Conservation (phyloP, 2,888 invertebrate genomes). For the Pelosia muscerda region DNA sequence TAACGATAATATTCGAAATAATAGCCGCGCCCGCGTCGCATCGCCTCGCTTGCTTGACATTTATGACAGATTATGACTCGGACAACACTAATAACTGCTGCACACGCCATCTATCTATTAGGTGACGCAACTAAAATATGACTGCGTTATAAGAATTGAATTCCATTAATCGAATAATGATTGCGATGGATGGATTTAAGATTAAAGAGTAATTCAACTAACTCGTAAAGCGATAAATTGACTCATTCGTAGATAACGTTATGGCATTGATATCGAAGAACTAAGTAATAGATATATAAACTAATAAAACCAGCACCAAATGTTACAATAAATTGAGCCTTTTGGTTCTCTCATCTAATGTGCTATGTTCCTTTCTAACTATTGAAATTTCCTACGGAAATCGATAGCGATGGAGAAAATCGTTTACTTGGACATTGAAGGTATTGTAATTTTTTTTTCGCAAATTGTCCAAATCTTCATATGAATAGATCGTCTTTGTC, state of each 20-base stretch:
- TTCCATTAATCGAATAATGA: constrained; percentile 76
- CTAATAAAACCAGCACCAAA: not conserved
- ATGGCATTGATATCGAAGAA: constrained; percentile 3
- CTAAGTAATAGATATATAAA: not conserved
- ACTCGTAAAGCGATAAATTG: constrained; percentile 57
- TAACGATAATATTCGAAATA: constrained; percentile 76
- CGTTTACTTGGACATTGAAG: constrained; percentile 50
- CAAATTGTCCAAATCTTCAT: constrained; percentile 68
- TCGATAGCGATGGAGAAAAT: constrained; percentile 47
- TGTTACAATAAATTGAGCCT: not conserved
- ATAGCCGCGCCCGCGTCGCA: constrained; percentile 67
- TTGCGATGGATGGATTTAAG: constrained; percentile 65
- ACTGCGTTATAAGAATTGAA: constrained; percentile 68
- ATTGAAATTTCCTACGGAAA: constrained; percentile 47
- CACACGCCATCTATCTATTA: constrained; percentile 84
- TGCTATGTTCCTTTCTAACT: not conserved
- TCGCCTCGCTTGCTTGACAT: constrained; percentile 76
- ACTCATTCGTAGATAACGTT: constrained; percentile 36
- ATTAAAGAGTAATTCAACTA: constrained; percentile 54
- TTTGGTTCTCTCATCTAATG: not conserved
- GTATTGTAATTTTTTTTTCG: constrained; percentile 62
- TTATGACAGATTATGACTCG: constrained; percentile 83
- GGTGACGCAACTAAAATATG: constrained; percentile 70
- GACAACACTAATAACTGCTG: constrained; percentile 75
- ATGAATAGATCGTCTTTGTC: constrained; percentile 71